Evolutionary conservation across 2,797 vertebrate genomes (phyloP).

Genomic region (Heterohyrax brucei): DNA sequence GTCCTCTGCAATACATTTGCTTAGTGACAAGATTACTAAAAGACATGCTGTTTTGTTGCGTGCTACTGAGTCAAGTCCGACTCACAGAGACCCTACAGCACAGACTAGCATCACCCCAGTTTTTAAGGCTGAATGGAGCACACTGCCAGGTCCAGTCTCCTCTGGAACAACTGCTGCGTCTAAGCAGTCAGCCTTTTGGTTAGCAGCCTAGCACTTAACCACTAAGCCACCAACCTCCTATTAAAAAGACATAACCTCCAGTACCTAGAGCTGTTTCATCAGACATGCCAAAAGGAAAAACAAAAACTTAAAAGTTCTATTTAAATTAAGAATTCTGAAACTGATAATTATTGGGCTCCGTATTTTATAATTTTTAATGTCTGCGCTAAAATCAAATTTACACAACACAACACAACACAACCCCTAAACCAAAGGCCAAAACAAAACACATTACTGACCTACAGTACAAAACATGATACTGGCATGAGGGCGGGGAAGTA

Average conservation of each 20-base stretch:
- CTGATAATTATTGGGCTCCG: too few species aligned
- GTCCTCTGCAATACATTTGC: background rate
- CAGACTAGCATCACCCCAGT: too few species aligned
- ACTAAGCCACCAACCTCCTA: background rate
- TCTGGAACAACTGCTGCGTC: too few species aligned
- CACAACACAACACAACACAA: fast-evolving
- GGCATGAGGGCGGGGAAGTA: conserved; percentile 96
- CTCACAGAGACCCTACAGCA: too few species aligned
- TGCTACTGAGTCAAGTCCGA: too few species aligned
- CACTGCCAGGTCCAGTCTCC: too few species aligned
- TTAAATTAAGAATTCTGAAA: conserved; percentile 2
- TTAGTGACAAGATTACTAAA: background rate
- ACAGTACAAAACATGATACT: conserved; percentile 98
- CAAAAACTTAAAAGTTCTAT: background rate
- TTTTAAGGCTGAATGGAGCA: too few species aligned
- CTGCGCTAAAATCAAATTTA: conserved; percentile 6
- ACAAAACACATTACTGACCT: conserved; percentile 90
- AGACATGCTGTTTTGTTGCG: background rate
- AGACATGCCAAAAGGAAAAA: background rate
- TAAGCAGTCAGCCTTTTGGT: too few species aligned
- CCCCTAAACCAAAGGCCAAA: background rate
- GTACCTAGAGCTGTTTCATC: background rate
- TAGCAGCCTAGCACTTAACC: background rate
- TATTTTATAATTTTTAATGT: background rate
- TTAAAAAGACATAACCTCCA: background rate